Evolutionary conservation across 2,113 vertebrate genomes (phyloP), one percentile per base, ranked within the genome.

Genomic region (Hipposideros armiger): DNA sequence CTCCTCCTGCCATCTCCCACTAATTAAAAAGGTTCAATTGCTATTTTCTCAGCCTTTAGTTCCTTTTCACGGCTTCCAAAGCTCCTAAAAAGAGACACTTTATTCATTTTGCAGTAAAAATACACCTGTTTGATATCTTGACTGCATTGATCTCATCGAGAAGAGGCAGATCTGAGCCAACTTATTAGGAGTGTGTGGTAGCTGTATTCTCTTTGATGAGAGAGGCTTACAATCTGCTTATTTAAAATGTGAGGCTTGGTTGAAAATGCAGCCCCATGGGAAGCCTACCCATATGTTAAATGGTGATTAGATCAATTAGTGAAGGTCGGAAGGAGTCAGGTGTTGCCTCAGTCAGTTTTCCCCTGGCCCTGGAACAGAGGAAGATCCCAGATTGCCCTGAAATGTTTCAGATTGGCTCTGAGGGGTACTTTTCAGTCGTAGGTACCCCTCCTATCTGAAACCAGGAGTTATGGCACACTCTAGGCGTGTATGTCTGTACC

Each of bases 41-140:
- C 20, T 40, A 7, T 78, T 84, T 90, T 73, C 88, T 91, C 52
- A 62, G 77, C 69, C 83, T 78, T 95, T 40, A 67, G 66, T 56
- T 76, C 77, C 90, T 89, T 94, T 86, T 88, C 76, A 73, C 42
- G 88, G 32, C 73, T 87, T 77, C 66, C 40, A 56, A 19, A 87
- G 58, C 28, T 87, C 78, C 80, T 95, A 73, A 94, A 96, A 92
- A 78, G 66, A 87, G 94, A 64, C 30, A 77, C 45, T 64, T 82
- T 26, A 52, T 81, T 87, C 58, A 58, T 93, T 93, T 82, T 40
- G 60, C 54, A 69, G 70, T 20, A 47, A 15, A 54, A 17, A 54
- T 13, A 58, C 32, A 9, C 11, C 15, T 52, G n/a, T 47, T 73
- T 81, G 40, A 3, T 73, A 7, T 32, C 56, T 82, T 87, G 58